These are phyloP conservation scores for Drosophila chauvacae DNA, from an alignment of 1,140 invertebrate species.

Conservation along the genomic window DNA sequence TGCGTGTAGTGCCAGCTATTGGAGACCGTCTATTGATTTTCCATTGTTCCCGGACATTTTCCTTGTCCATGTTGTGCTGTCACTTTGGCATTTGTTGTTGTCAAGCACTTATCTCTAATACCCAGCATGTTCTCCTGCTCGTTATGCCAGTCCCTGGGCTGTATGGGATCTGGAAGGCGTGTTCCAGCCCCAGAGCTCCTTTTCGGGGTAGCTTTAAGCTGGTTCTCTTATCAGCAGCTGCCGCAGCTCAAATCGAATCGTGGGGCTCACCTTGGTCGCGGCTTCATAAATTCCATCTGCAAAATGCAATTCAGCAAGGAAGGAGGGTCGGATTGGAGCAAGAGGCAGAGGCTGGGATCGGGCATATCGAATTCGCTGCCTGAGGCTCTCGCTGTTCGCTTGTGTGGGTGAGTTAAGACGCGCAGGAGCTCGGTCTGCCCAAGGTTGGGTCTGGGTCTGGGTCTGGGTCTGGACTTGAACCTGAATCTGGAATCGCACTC, in stretches of 20 bases:
- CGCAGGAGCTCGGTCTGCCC: background rate
- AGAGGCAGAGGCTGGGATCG: background rate
- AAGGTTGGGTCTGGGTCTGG: conserved; percentile 16
- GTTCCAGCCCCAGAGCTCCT: background rate
- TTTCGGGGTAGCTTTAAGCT: conserved; percentile 6
- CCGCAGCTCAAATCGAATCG: conserved; percentile 30
- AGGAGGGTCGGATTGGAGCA: background rate
- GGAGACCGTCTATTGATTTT: conserved; percentile 47
- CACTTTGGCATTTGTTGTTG: conserved; percentile 40
- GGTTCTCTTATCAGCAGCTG: conserved; percentile 46
- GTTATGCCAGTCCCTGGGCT: background rate
- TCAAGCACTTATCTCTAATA: conserved; percentile 40
- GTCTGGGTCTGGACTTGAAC: conserved; percentile 10
- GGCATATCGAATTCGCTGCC: conserved; percentile 60
- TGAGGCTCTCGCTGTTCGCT: conserved; percentile 17
- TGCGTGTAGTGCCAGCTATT: conserved; percentile 45
- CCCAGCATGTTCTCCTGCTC: conserved; percentile 4
- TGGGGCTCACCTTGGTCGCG: conserved; percentile 35
- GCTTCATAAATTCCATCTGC: conserved; percentile 70
- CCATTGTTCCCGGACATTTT: conserved; percentile 39
- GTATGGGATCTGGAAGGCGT: conserved; percentile 11
- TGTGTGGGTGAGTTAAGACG: conserved; percentile 51
- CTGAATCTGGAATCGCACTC: conserved; percentile 7
- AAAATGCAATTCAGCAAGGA: conserved; percentile 71
- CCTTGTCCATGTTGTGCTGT: conserved; percentile 24